These are phyloP conservation scores for Callospermophilus lateralis DNA, from an alignment of 2,113 vertebrate genomes.

Conservation along the genomic window DNA sequence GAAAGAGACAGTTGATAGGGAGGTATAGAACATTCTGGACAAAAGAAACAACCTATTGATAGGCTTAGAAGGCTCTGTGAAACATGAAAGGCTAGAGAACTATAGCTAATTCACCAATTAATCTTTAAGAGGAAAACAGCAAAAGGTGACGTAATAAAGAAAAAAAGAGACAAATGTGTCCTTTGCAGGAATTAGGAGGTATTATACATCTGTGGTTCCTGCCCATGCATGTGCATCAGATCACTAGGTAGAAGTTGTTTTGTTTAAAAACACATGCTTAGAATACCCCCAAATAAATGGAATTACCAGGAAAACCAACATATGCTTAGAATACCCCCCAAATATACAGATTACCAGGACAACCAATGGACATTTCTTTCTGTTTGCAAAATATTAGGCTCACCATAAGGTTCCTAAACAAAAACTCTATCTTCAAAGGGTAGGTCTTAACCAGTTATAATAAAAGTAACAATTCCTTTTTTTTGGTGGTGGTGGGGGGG, in stretches of 20 bases:
- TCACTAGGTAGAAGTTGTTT: not conserved
- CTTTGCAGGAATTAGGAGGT: not conserved
- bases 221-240: not conserved
- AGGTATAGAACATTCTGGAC: not conserved
- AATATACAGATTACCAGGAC: not conserved
- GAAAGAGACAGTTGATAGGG: not conserved
- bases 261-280: not conserved
- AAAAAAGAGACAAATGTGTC: not conserved
- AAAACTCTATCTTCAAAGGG: slow-evolving; percentile 6
- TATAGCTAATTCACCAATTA: not conserved
- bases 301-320: not conserved
- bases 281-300: not conserved
- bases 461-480: not conserved
- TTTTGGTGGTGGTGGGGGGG: too few species aligned
- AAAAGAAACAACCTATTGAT: not conserved
- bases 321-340: not conserved
- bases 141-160: not conserved
- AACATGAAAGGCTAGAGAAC: not conserved
- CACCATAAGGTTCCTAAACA: not conserved
- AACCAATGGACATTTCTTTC: not conserved
- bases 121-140: not conserved
- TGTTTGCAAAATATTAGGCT: slow-evolving; percentile 20
- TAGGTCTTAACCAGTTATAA: not conserved
- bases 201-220: not conserved
- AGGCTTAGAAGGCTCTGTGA: not conserved